These are phyloP conservation scores for Chromoteleia sp. DNA, from an alignment of 2,888 invertebrate genomes.

Conservation along the genomic window DNA sequence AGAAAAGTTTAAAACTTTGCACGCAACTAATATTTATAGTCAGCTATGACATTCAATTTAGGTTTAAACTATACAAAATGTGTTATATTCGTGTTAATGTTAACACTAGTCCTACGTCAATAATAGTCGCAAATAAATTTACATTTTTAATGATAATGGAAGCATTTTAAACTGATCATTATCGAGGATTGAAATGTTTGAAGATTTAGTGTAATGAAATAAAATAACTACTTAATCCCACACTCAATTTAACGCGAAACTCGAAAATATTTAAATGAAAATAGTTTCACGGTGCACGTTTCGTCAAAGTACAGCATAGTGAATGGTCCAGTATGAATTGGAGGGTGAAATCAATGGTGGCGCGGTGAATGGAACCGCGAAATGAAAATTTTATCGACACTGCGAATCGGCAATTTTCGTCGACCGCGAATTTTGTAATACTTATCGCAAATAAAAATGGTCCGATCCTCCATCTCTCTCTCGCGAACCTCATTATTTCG, in stretches of 20 bases:
- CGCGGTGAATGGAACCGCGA: conserved; percentile 71
- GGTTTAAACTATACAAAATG: too few species aligned
- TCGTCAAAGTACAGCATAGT: conserved; percentile 28
- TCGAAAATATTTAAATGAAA: conserved; percentile 24
- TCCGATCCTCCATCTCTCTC: neutral
- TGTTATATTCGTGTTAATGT: too few species aligned
- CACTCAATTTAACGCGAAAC: conserved; percentile 5
- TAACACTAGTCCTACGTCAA: too few species aligned
- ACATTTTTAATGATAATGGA: too few species aligned
- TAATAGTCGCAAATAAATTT: too few species aligned
- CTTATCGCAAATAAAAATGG: conserved; percentile 17
- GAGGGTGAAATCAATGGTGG: conserved; percentile 48
- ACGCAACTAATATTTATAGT: too few species aligned
- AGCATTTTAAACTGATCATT: too few species aligned
- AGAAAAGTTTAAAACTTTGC: too few species aligned
- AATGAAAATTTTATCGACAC: conserved; percentile 80
- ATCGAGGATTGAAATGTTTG: too few species aligned
- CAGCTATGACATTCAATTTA: too few species aligned
- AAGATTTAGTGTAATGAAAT: neutral
- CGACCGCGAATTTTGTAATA: conserved; percentile 24
- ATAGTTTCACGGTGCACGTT: conserved; percentile 25
- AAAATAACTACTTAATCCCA: neutral
- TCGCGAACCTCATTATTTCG: neutral
- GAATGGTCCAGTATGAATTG: conserved; percentile 27
- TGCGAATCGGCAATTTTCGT: conserved; percentile 72